Evolutionary conservation across 1,140 invertebrate species (phyloP), one percentile per base, ranked within the genome.

Genomic region (Chymomyza costata): DNA sequence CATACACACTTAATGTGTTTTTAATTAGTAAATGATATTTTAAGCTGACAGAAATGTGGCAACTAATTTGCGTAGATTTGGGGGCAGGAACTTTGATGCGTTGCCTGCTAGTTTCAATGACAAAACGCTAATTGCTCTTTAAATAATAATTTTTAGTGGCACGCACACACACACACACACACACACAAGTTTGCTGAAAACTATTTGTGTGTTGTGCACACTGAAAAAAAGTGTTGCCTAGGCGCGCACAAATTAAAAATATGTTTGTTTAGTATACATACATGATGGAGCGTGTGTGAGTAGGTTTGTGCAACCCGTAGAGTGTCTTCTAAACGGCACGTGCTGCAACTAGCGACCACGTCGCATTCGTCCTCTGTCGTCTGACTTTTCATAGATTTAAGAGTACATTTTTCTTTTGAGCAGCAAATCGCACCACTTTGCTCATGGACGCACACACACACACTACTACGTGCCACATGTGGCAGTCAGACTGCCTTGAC

Each of bases 341-440:
- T 76, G 70, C 61, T 52, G 35, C 50, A 38, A 46, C 41, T 18
- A 7, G 16, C 60, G 56, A 25, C 64, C 70, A 74, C 70, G 70
- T 61, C 49, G 40, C 48, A 51, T 40, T 44, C 40, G 31, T 34
- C 60, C 49, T 50, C 66, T 61, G 60, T 59, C n/a, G 5, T 28
- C 25, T 76, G 70, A 76, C 70, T 78, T 70, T 62, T 70, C 71
- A 78, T 78, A 70, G 70, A 76, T 76, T 78, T 76, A 76, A 62
- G 44, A 76, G 71, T 65, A 70, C 70, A 76, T 76, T 70, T 69
- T 76, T 76, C 71, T 76, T 40, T n/a, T 11, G 37, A 34, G 43
- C 44, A 52, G 31, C 52, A 56, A 56, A 61, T 56, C 58, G 58
- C 44, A 54, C 43, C 38, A 44, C 54, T 39, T 45, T 28, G 34